Evolutionary conservation across 2,888 invertebrate genomes (phyloP), one percentile per base, ranked within the genome.

Genomic region (Epirrita christyi): DNA sequence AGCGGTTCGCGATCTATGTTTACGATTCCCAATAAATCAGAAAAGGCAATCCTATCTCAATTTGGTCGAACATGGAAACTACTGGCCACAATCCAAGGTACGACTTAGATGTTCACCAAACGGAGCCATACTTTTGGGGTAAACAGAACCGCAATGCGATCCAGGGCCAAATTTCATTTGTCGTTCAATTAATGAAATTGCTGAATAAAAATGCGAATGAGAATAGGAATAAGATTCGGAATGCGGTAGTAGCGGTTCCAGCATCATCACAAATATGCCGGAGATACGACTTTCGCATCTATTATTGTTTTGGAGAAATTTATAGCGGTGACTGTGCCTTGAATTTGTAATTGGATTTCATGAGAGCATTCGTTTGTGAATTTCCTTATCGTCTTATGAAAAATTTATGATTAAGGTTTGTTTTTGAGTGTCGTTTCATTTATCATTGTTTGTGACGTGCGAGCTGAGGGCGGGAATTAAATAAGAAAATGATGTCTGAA

Each of bases 261-360:
- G 55, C 66, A 68, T 68, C 59, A 59, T 55, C 64, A 59, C 64
- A 70, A 71, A 70, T 60, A 72, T 70, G 61, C 51, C 37, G 63
- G 61, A 66, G 67, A 67, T 71, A 71, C 68, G 65, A 66, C 61
- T 72, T 62, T 64, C 60, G 70, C 68, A 75, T 75, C 72, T 75
- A 75, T 76, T 79, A 81, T 81, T 80, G 80, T 84, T 82, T 80
- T 76, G 72, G 66, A 60, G 66, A 77, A 82, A 83, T 83, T 81
- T 83, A 83, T 83, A 70, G 77, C 72, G 69, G 68, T 68, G 72
- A 68, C 68, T 78, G 78, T 81, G 82, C 62, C 71, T 74, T 73
- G 85, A 82, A 83, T 83, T 77, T 75, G 73, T 82, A 81, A 82
- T 81, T 79, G 67, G 70, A 76, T 76, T 80, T 79, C 68, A 73